Evolutionary conservation across 2,888 invertebrate species (phyloP).

Genomic region (Plebejus argus): DNA sequence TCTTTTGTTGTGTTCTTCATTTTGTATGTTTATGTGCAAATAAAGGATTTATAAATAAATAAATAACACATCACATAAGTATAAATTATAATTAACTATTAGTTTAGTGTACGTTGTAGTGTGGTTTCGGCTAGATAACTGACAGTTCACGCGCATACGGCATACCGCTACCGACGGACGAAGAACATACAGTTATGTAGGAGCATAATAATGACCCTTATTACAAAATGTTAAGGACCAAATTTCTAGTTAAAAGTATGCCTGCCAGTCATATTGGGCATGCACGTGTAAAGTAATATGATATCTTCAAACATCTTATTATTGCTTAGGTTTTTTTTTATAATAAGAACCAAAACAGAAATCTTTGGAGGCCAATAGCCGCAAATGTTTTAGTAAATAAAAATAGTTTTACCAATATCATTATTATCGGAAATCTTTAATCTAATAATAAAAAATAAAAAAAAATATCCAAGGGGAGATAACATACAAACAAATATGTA

Average conservation of each 20-base stretch:
- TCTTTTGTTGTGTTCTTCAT: no score
- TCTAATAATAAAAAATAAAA: no score
- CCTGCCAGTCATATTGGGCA: conserved; percentile 48
- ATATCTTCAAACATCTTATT: conserved; percentile 36
- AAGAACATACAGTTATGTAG: neutral
- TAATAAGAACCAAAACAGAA: neutral
- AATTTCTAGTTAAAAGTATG: conserved; percentile 38
- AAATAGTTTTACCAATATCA: neutral
- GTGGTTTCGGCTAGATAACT: conserved; percentile 47
- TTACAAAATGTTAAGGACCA: conserved; percentile 32
- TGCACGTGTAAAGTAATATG: conserved; percentile 43
- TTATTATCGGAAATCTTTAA: no score
- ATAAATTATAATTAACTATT: neutral
- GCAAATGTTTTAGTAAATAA: neutral
- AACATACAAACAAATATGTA: no score
- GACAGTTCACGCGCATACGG: conserved; percentile 70
- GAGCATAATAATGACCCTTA: conserved; percentile 33
- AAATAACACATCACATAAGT: no score
- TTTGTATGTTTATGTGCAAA: no score
- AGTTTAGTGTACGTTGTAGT: conserved; percentile 21
- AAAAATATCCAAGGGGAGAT: no score
- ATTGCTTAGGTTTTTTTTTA: neutral
- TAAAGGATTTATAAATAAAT: no score
- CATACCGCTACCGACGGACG: conserved; percentile 58
- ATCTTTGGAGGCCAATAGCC: neutral